phyloP scores from a whole-genome alignment of 2,113 vertebrate genomes.

The Albula glossodonta region DNA sequence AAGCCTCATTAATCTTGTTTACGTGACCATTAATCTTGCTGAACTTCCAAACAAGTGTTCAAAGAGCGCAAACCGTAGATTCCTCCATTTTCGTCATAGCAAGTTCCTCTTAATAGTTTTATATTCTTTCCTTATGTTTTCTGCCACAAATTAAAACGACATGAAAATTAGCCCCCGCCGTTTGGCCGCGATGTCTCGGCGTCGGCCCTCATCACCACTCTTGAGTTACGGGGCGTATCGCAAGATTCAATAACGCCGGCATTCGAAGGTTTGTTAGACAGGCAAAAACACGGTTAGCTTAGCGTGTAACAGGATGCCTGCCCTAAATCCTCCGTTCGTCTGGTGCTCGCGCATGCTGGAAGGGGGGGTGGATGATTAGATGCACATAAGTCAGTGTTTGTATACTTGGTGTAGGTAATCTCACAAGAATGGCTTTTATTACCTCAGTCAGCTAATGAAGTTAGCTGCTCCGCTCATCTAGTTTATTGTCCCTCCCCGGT shows the following conservation, averaged over 20 bases:
- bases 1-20: slow-evolving; percentile 71
- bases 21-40: slow-evolving; percentile 71
- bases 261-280: slow-evolving; percentile 19
- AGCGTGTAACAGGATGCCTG: slow-evolving; percentile 29
- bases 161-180: slow-evolving; percentile 12
- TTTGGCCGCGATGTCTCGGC: slow-evolving; percentile 25
- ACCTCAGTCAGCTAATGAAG: slow-evolving; percentile 71
- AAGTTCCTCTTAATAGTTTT: not conserved
- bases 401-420: slow-evolving; percentile 60
- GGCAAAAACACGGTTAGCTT: slow-evolving; percentile 27
- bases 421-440: slow-evolving; percentile 68
- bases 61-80: slow-evolving; percentile 25
- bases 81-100: not conserved
- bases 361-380: slow-evolving; percentile 25
- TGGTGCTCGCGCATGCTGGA: slow-evolving; percentile 16
- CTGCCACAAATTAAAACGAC: not conserved
- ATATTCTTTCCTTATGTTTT: slow-evolving; percentile 1
- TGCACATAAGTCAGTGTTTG: slow-evolving; percentile 54
- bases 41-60: slow-evolving; percentile 55
- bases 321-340: slow-evolving; percentile 22
- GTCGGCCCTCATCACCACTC: slow-evolving; percentile 3
- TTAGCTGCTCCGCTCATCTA: slow-evolving; percentile 64
- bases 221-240: not conserved
- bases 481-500: slow-evolving; percentile 58
- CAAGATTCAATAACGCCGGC: slow-evolving; percentile 15